phyloP scores from a whole-genome alignment of 2,888 invertebrate species.

The Leptinotarsa peninsularis region DNA sequence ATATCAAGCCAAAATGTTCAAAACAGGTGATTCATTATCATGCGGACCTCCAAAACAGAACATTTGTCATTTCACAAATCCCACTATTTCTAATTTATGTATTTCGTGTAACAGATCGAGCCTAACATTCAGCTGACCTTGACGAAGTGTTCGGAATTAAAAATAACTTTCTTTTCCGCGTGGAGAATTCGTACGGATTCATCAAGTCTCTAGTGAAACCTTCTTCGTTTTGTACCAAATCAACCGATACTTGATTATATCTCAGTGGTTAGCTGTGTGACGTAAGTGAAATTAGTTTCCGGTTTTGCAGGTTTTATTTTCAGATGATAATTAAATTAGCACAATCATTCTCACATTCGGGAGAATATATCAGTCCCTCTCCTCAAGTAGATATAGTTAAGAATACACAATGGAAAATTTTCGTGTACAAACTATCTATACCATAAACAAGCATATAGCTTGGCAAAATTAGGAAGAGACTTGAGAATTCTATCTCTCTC shows the following conservation, averaged over 20 bases:
- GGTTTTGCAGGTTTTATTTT: not conserved
- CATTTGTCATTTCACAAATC: not conserved
- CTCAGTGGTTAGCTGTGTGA: not conserved
- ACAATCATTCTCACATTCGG: not conserved
- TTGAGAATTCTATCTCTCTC: too few species aligned
- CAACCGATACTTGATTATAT: not conserved
- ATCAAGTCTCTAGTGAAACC: not conserved
- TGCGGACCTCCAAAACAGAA: not conserved
- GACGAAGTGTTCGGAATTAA: not conserved
- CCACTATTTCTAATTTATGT: not conserved
- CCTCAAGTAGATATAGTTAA: too few species aligned
- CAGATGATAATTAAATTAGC: conserved; percentile 2
- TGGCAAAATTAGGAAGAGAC: too few species aligned
- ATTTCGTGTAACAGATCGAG: not conserved
- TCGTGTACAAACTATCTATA: too few species aligned
- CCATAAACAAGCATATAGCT: too few species aligned
- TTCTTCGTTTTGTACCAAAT: not conserved
- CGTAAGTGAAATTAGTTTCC: not conserved
- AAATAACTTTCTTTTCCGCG: conserved; percentile 17
- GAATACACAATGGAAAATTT: too few species aligned
- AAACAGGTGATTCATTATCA: too few species aligned
- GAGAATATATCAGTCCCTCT: not conserved
- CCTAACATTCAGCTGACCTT: not conserved
- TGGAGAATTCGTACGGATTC: conserved; percentile 8
- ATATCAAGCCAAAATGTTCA: too few species aligned